Conservation (phyloP, 2,888 invertebrate species). For the Drosophila setosimentum region DNA sequence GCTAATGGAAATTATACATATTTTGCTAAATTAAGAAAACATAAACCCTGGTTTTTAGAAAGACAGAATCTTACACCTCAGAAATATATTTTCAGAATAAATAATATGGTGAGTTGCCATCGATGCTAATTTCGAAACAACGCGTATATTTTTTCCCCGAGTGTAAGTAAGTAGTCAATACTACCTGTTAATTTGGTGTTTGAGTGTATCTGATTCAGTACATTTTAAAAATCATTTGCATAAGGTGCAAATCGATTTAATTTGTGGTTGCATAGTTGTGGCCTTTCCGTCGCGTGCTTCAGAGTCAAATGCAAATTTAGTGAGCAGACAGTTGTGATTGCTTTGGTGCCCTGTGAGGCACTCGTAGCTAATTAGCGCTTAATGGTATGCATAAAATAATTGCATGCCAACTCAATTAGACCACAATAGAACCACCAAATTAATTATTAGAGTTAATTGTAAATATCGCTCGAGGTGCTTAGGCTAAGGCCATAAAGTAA, state of each 20-base stretch:
- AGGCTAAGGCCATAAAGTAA: conserved; percentile 13
- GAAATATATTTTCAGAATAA: not conserved
- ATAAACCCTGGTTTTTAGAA: not conserved
- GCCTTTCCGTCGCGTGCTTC: not conserved
- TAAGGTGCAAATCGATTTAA: conserved; percentile 28
- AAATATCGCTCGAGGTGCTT: conserved; percentile 11
- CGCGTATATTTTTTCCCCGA: not conserved
- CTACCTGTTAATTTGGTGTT: not conserved
- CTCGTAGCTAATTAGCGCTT: conserved; percentile 35
- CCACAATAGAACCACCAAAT: conserved; percentile 48
- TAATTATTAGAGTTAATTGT: conserved; percentile 49
- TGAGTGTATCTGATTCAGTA: not conserved
- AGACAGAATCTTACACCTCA: not conserved
- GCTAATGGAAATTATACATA: too few relatives aligned
- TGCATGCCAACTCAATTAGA: conserved; percentile 65
- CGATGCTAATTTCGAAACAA: not conserved
- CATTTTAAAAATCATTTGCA: conserved; percentile 5
- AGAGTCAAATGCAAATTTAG: conserved; percentile 12
- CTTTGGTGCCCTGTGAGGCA: conserved; percentile 5
- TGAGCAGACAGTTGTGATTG: conserved; percentile 20
- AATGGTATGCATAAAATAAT: conserved; percentile 59
- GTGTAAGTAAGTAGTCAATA: not conserved
- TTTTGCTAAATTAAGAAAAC: not conserved
- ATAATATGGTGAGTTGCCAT: not conserved
- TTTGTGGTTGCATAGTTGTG: conserved; percentile 18